These are phyloP conservation scores for Papilio elwesi DNA, from an alignment of 2,888 invertebrate genomes.

Conservation along the genomic window DNA sequence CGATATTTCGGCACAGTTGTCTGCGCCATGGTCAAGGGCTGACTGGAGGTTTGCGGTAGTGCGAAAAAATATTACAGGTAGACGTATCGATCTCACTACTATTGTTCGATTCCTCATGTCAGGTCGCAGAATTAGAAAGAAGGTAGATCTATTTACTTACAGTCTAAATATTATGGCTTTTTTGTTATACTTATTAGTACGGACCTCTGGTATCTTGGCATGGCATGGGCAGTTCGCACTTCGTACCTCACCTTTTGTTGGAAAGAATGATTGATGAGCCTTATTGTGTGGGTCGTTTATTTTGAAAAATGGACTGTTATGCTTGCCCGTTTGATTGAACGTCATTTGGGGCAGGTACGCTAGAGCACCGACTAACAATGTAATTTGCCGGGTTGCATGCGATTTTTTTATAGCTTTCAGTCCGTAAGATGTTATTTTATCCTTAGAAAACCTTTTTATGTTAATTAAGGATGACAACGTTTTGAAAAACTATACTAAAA, in stretches of 20 bases:
- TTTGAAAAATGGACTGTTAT: constrained; percentile 74
- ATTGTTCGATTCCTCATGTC: too few relatives aligned
- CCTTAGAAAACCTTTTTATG: neutral
- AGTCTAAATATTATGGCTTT: neutral
- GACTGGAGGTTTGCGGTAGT: too few relatives aligned
- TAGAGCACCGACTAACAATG: constrained; percentile 52
- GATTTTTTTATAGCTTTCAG: constrained; percentile 10
- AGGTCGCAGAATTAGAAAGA: too few relatives aligned
- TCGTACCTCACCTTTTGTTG: constrained; percentile 73
- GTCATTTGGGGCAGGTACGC: constrained; percentile 57
- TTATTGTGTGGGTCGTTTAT: constrained; percentile 73
- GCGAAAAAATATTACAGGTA: too few relatives aligned
- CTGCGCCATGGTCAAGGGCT: too few relatives aligned
- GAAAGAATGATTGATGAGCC: constrained; percentile 72
- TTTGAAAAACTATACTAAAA: neutral
- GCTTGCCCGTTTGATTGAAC: constrained; percentile 70
- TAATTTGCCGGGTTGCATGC: constrained; percentile 31
- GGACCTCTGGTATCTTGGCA: constrained; percentile 24
- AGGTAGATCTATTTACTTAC: too few relatives aligned
- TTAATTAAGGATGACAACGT: neutral
- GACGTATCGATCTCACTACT: too few relatives aligned
- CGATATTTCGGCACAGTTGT: too few relatives aligned
- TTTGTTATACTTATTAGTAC: constrained; percentile 13
- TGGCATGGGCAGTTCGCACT: constrained; percentile 49
- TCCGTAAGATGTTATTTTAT: neutral